A percentile compares a stretch with the other conserved stretches of the same genome.
These are phyloP conservation scores for Leptoteleia sp. DNA, from an alignment of 1,140 invertebrate species.

Conservation along the genomic window DNA sequence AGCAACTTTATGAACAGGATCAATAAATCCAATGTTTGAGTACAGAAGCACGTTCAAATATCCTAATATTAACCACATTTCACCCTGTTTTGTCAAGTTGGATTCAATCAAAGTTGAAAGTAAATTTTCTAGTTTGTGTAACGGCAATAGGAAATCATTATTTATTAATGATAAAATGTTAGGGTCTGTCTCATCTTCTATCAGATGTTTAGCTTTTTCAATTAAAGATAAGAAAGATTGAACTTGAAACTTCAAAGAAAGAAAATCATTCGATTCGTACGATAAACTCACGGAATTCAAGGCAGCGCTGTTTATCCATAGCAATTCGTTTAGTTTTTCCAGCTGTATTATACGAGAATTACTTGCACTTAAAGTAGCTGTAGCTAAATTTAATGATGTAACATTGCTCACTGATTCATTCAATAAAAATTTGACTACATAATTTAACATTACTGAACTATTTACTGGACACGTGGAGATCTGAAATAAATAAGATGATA, in stretches of 20 bases:
- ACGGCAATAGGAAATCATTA: constrained; percentile 53
- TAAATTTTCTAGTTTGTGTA: constrained; percentile 58
- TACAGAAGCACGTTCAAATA: constrained; percentile 78
- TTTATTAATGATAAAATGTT: constrained; percentile 19
- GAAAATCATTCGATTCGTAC: constrained; percentile 66
- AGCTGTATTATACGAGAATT: constrained; percentile 74
- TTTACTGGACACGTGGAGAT: constrained; percentile 32
- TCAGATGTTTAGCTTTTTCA: constrained; percentile 31
- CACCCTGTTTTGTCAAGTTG: constrained; percentile 63
- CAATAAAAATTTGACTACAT: constrained; percentile 71
- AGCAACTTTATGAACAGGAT: constrained; percentile 87
- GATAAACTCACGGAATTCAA: constrained; percentile 73
- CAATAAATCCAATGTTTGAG: constrained; percentile 82
- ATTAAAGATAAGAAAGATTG: constrained; percentile 65
- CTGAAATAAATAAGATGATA: constrained; percentile 39
- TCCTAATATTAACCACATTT: constrained; percentile 77
- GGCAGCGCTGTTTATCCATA: constrained; percentile 81
- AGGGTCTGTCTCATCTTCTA: constrained; percentile 26
- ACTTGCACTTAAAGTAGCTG: constrained; percentile 74
- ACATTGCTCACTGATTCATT: constrained; percentile 42
- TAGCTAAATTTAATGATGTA: constrained; percentile 51
- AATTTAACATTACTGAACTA: constrained; percentile 68
- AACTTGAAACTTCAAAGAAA: constrained; percentile 61
- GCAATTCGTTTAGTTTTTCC: constrained; percentile 74
- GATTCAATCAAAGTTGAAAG: constrained; percentile 54